Conservation (phyloP, 2,113 vertebrate genomes). For the Pterocles orientalis region DNA sequence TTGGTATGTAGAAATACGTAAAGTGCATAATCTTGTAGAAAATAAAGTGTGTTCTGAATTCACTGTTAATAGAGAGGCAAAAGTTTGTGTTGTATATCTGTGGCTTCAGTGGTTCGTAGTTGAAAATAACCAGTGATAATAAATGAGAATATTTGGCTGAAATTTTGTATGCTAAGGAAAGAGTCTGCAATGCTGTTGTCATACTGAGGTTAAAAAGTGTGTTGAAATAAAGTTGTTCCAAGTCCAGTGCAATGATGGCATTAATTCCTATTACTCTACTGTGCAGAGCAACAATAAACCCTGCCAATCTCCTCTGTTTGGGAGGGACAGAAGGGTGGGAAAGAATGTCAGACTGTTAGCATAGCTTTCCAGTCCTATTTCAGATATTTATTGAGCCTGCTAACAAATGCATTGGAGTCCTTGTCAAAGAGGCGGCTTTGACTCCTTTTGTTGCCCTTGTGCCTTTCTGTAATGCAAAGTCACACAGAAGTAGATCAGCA, state of each 20-base stretch:
- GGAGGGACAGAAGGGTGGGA: slow-evolving; percentile 9
- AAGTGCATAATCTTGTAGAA: neutral
- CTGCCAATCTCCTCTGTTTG: slow-evolving; percentile 37
- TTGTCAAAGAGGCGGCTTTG: neutral
- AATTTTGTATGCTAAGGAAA: neutral
- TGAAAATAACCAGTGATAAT: neutral
- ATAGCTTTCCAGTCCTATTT: slow-evolving; percentile 6
- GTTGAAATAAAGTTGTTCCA: slow-evolving; percentile 41
- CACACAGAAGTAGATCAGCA: neutral
- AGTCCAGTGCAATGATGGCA: neutral
- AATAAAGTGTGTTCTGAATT: neutral
- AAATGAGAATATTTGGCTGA: neutral
- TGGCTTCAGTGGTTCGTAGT: neutral
- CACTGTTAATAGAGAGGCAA: neutral
- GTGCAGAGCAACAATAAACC: slow-evolving; percentile 38
- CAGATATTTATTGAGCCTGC: slow-evolving; percentile 13
- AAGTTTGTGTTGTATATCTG: neutral
- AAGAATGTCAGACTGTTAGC: slow-evolving; percentile 30
- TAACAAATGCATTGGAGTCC: neutral
- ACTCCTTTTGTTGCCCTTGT: neutral
- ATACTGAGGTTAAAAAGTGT: neutral
- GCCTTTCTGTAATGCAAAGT: neutral
- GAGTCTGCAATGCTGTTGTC: neutral
- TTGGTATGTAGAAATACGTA: neutral
- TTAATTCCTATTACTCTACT: slow-evolving; percentile 26